Evolutionary conservation across 2,888 invertebrate species (phyloP), one percentile per base, ranked within the genome.

Genomic region (Oscheius myriophilus): DNA sequence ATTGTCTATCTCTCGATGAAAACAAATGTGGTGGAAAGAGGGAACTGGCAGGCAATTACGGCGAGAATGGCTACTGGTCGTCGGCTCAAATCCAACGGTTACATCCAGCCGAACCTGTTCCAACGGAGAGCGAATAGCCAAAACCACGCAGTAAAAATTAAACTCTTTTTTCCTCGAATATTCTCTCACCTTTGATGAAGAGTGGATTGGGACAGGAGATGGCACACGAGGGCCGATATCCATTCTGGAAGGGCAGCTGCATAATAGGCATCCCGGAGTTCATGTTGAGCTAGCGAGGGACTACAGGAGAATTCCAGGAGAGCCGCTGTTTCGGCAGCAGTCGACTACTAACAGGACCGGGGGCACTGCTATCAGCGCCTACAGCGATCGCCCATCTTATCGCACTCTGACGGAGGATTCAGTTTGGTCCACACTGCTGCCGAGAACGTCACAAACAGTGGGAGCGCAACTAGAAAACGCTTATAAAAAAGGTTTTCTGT

Each of bases 41-140:
- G 33, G 33, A 61, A 61, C 61, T 49, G 61, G 61, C 61, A 49
- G 61, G 61, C 61, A 61, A 61, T 61, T 61, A 61, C 46, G 39
- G 21, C 61, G 61, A 61, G 61, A 61, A 61, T 61, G 61, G 61
- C 61, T 61, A 61, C 61, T 61, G 39, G 61, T 61, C 61, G 49
- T 18, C 41, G 6, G 46, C 46, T 46, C 61, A 61, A 61, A 61
- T 61, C 61, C 61, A n/a, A 16, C 49, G 33, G 46, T 45, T 21
- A 46, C 26, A 26, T 21, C 23, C 41, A 12, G 43, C 23, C 41
- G 57, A 54, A 61, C 61, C 49, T 6, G 61, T 61, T 61, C 39
- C 33, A 9, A 3, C 33, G 33, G n/a, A n/a, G n/a, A n/a, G n/a
- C n/a, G n/a, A n/a, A n/a, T n/a, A n/a, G 33, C 33, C 33, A 33